Evolutionary conservation across 2,888 invertebrate genomes (phyloP), one percentile per base, ranked within the genome.

Genomic region (Hyppa rectilinea): DNA sequence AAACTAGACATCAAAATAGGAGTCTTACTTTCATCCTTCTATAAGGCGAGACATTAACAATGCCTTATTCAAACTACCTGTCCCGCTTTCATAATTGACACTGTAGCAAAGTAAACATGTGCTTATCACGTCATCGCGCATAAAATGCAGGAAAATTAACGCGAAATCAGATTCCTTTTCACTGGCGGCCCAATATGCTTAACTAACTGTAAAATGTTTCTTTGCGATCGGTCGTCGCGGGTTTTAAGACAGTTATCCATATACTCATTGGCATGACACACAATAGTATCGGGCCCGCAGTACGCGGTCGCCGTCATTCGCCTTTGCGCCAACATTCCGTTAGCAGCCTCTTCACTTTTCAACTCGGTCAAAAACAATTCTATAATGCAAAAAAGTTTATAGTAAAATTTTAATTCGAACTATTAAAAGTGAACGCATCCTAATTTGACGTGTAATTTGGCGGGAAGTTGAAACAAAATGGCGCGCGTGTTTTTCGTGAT

Each of bases 171-270:
- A 88, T 89, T 88, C 87, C 85, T 86, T 90, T 89, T 90, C 90
- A 88, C 89, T 74, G 79, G 4, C 81, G 77, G 85, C 84, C 87
- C 83, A 89, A 88, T 88, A 86, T 87, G 85, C 84, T 81, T 86
- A 81, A 87, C 82, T 94, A 94, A 94, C 94, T 91, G 95, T 94
- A 92, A 90, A 90, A 85, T 84, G 83, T 88, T 88, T 88, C 87
- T 88, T 88, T 78, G 74, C 83, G 87, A 85, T 84, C 85, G 80
- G 83, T 85, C 81, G 83, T 77, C 75, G 87, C 87, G 81, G 84
- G 86, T 87, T 87, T 90, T 86, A 86, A 87, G 88, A 91, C 90
- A 82, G 86, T 87, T 90, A 91, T 87, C 89, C 92, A 91, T 89
- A 88, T 90, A 92, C 89, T 87, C 89, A 91, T 88, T 88, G 90